phyloP scores from a whole-genome alignment of 2,888 invertebrate genomes.

The Bursaphelenchus okinawaensis region DNA sequence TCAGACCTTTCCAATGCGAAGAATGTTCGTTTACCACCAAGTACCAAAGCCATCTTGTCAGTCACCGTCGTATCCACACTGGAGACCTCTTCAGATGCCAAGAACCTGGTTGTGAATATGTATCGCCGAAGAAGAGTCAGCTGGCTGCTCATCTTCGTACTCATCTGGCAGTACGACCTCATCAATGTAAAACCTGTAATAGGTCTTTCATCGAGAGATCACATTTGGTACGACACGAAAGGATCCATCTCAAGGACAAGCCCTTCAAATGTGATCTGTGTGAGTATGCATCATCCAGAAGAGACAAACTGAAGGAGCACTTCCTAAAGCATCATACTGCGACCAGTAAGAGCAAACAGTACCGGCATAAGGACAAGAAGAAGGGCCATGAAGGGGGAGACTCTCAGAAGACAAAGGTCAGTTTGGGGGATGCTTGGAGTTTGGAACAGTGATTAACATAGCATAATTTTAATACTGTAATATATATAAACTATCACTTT shows the following conservation, averaged over 20 bases:
- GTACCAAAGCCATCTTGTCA: constrained; percentile 66
- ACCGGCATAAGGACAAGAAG: constrained; percentile 67
- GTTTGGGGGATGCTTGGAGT: no score
- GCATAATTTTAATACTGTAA: not conserved
- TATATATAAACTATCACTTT: no score
- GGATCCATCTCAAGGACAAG: constrained; percentile 66
- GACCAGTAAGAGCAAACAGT: constrained; percentile 68
- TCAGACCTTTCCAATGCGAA: constrained; percentile 66
- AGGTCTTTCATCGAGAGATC: constrained; percentile 69
- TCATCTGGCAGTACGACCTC: constrained; percentile 63
- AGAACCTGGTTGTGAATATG: constrained; percentile 65
- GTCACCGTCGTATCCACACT: constrained; percentile 68
- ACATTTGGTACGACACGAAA: constrained; percentile 67
- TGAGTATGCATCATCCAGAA: constrained; percentile 67
- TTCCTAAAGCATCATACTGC: constrained; percentile 63
- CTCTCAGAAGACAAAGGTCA: constrained; percentile 33
- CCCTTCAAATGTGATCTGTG: constrained; percentile 68
- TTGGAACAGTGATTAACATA: no score
- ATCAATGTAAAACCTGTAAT: constrained; percentile 63
- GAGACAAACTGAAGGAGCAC: constrained; percentile 68
- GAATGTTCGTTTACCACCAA: constrained; percentile 69
- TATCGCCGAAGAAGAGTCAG: constrained; percentile 67
- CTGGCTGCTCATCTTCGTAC: constrained; percentile 67
- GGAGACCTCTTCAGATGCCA: constrained; percentile 68
- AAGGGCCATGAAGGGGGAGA: constrained; percentile 46